Evolutionary conservation across 2,888 invertebrate species (phyloP), one percentile per base, ranked within the genome.

Genomic region (Marasmarcha lunaedactyla): DNA sequence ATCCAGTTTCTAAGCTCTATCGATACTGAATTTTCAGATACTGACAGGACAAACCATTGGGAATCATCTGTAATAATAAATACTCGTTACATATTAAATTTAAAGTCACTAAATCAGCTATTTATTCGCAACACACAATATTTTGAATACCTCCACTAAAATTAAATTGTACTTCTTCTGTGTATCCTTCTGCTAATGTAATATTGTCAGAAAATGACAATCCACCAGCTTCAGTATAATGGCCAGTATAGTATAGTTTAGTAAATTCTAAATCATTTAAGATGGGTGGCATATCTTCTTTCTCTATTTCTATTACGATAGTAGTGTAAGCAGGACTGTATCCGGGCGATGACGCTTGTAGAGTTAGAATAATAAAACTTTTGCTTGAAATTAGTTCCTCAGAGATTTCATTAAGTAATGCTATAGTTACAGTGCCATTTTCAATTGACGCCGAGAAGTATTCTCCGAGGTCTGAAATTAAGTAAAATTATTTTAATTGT

Each of bases 1-100:
- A 63, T 52, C 1, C 52, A 40, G 12, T 38, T 45, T 10, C 43
- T 14, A 13, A 48, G 14, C 1, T 14, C 38, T 27, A 60, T 7
- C 9, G 4, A 2, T 7, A n/a, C 30, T 30, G 30, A 30, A 10
- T 30, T 30, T n/a, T 10, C 30, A 10, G 4, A 7, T 11, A 30
- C 30, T n/a, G n/a, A n/a, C n/a, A n/a, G 10, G 30, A 7, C 3
- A 30, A 11, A 30, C 30, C 20, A 20, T 5, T 5, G 20, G 3
- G 7, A 20, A 20, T 20, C n/a, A n/a, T n/a, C n/a, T n/a, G n/a
- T n/a, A n/a, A n/a, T n/a, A n/a, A n/a, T n/a, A n/a, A n/a, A n/a
- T n/a, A n/a, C n/a, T n/a, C n/a, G n/a, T n/a, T n/a, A n/a, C n/a
- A n/a, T n/a, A n/a, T n/a, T n/a, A n/a, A n/a, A n/a, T n/a, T n/a